Evolutionary conservation across 2,888 invertebrate genomes (phyloP).

Genomic region (Hemithea aestivaria): DNA sequence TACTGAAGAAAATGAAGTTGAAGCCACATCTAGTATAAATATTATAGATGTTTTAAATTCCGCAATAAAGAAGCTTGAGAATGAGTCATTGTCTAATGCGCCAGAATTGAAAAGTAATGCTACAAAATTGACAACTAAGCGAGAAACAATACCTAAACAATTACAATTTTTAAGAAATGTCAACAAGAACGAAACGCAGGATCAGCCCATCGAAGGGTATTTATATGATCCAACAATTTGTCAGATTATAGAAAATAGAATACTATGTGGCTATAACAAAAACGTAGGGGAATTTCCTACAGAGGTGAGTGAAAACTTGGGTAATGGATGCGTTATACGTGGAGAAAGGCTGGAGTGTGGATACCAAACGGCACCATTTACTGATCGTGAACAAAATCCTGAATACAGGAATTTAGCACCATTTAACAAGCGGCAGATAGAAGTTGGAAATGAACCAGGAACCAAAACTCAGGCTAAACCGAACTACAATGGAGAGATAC

Average conservation of each 20-base stretch:
- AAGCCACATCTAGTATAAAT: no score
- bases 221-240: conserved; percentile 49
- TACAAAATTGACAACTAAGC: not conserved
- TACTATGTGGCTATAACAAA: conserved; percentile 62
- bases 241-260: conserved; percentile 41
- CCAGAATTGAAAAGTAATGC: not conserved
- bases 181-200: not conserved
- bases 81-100: no score
- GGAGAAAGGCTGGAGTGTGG: conserved; percentile 64
- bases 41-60: no score
- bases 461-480: no score
- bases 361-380: conserved; percentile 35
- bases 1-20: no score
- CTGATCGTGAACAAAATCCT: conserved; percentile 27
- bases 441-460: no score
- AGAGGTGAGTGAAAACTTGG: conserved; percentile 33
- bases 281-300: conserved; percentile 38
- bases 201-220: conserved; percentile 37
- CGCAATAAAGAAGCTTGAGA: no score
- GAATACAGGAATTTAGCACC: conserved; percentile 2
- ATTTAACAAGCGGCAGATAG: no score
- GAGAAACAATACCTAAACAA: not conserved
- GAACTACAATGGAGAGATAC: no score
- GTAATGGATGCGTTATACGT: conserved; percentile 47
- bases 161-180: conserved; percentile 5